Evolutionary conservation across 1,140 invertebrate species (phyloP), one percentile per base, ranked within the genome.

Genomic region (Euura lappo): DNA sequence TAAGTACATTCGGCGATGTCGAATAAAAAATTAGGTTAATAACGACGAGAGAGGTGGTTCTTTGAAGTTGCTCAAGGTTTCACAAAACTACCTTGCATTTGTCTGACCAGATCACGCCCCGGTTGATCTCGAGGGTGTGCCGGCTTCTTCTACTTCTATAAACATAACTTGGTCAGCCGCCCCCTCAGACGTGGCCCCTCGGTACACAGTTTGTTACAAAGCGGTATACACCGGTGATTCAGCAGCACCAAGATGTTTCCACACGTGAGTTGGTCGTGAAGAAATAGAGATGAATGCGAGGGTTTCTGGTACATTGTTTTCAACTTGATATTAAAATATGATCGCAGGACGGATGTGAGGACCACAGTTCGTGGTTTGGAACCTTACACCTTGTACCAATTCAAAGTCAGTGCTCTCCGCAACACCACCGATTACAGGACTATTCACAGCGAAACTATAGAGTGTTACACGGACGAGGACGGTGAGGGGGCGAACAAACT

Each of bases 361-460:
- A 78, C 87, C 44, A 80, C 83, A 45, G 79, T 92, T 6, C 84
- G 84, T 65, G 86, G 89, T 73, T 79, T 93, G n/a, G 90, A 85
- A 77, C 89, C 91, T 45, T 91, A 89, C 80, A 91, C 89, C 47
- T 78, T 89, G 7, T 93, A 93, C 78, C 89, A 91, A 78, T 90
- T 92, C 76, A 90, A 89, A 84, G 89, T 93, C 4, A 81, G 86
- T 72, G 83, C 87, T 5, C 76, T 86, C 66, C 82, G 82, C 72
- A 86, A 88, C 51, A 77, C 82, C 8, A 84, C 81, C 11, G 83
- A 87, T 74, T 76, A 82, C 44, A 83, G 79, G 73, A 87, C 81
- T 69, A 78, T 84, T 51, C 90, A 85, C 68, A 90, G 88, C 73
- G 84, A 88, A 69, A 87, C 84, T 72, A 85, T 91, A 47, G 89